Base-by-base conservation (phyloP, 2,888 invertebrate genomes). In the Tyria jacobaeae region DNA sequence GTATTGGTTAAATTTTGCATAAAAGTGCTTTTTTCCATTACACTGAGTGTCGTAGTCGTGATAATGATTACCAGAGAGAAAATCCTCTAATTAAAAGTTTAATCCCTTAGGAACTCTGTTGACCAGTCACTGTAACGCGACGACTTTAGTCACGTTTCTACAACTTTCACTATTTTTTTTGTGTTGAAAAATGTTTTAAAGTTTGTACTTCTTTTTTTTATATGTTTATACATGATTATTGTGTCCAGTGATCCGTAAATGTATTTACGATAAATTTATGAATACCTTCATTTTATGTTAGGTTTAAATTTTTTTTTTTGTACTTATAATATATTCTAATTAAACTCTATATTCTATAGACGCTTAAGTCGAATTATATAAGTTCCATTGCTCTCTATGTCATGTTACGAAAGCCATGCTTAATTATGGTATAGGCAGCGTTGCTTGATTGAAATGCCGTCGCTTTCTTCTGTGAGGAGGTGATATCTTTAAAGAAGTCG, bases 81-180 rank as follows among this genome's bases (percentile, higher is more conserved):
- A 87, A 89, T 88, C 88, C 87, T 82, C 84, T 87, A 89, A 89
- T 90, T 89, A 89, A 88, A 90, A 90, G 83, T 89, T 89, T 85
- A 84, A 87, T 86, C 85, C 85, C 79, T 68, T 73, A 83, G 81
- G 84, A 84, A 80, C 76, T 75, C 63, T 64, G 62, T 66, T 82
- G 83, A 75, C 82, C 83, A 77, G 73, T 70, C 66, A 49, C 60
- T 79, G 56, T 83, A 78, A 70, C 39, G 7, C 17, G 70, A 70
- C 78, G 31, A 66, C 73, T 76, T 61, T 47, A 34, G 34, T 64
- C 54, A 12, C 21, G 49, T 39, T 21, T 21, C 27, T 53, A 3
- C 3, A 21, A n/a, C n/a, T 6, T 31, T 27, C 25, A 34, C 15
- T 24, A 15, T 37, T 53, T n/a, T 49, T 27, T 15, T 48, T 12